Evolutionary conservation across 1,140 invertebrate genomes (phyloP), one percentile per base, ranked within the genome.

Genomic region (Ladona fulva): DNA sequence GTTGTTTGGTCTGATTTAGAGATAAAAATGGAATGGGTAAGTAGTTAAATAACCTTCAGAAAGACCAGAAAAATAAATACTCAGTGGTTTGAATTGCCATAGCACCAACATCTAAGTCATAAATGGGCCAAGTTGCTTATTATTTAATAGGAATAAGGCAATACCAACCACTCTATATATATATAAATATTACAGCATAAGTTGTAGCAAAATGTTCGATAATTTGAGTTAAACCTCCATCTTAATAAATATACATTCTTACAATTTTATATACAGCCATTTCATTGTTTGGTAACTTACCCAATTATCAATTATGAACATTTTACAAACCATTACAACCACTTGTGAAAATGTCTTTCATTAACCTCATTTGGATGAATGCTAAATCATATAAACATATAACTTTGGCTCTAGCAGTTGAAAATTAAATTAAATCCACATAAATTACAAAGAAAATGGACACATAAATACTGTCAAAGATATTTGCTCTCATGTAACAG

Each of bases 1-100:
- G 14, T 66, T 66, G 52, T 66, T 66, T 66, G 52, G 52, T 66
- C 52, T 66, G 16, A 66, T 66, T 6, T 66, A 6, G 3, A 66
- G 14, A 66, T 66, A 66, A 66, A n/a, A 66, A 66, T 66, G 52
- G 52, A 66, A 66, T 66, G 52, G n/a, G n/a, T 22, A 66, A 16
- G 52, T 66, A 66, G 52, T 66, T 66, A 66, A 66, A 66, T 66
- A 66, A 66, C 52, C 44, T 11, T 52, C n/a, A 66, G 52, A 66
- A 66, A 66, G 52, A 66, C 52, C 52, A 66, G 52, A 66, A 66
- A 66, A 66, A 66, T 66, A 66, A 66, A 66, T 66, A 66, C 52
- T 66, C n/a, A 19, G 52, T 66, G 52, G 52, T 66, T 66, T 66
- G 52, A 66, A 66, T 66, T 22, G 52, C 52, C 52, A 66, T 66